Conservation (phyloP, 2,797 vertebrate species). For the Bovichtus variegatus region DNA sequence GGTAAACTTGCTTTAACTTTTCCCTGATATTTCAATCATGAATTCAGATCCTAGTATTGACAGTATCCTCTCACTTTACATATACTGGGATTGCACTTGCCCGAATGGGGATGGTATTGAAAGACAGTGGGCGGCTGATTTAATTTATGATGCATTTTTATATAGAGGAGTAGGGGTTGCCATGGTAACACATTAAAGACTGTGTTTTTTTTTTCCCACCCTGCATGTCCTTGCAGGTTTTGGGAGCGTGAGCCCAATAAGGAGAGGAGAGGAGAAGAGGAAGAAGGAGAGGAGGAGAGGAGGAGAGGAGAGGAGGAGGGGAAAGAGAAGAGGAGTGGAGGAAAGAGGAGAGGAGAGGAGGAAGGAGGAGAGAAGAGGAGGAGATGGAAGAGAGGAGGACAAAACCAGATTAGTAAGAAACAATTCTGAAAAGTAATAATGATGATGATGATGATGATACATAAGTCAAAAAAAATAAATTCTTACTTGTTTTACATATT, state of each 20-base stretch:
- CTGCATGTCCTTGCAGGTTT: conserved; percentile 42
- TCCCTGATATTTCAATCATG: background rate
- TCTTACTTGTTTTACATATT: background rate
- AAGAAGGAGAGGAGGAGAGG: background rate
- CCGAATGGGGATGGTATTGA: background rate
- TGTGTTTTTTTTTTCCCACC: background rate
- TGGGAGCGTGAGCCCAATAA: conserved; percentile 28
- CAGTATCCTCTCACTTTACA: background rate
- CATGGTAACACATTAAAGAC: background rate
- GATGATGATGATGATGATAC: background rate
- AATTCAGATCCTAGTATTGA: background rate
- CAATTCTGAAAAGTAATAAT: background rate
- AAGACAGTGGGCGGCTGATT: background rate
- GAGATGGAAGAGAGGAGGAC: background rate
- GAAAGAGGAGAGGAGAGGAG: conserved; percentile 3
- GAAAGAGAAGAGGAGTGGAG: background rate
- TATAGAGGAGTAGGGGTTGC: background rate
- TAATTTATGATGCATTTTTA: background rate
- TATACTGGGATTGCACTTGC: background rate
- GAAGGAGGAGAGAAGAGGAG: no score
- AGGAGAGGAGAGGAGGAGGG: background rate
- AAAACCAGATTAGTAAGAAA: background rate
- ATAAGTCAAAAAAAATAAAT: background rate
- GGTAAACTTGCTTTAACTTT: no score
- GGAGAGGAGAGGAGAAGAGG: conserved; percentile 50